Evolutionary conservation across 2,113 vertebrate genomes (phyloP), one percentile per base, ranked within the genome.

Genomic region (Grus americana): DNA sequence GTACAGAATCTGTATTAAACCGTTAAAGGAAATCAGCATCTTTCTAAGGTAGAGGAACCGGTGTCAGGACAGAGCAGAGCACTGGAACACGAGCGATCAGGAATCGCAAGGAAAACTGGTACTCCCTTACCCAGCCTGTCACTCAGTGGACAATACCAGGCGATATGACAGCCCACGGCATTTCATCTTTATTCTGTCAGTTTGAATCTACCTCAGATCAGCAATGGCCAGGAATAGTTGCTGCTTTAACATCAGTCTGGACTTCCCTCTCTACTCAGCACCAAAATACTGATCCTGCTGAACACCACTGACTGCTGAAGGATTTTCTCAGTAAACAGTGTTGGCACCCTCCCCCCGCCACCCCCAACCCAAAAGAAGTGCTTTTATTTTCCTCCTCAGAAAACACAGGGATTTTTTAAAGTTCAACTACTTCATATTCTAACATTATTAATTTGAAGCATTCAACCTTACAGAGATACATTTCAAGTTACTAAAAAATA

Each of bases 101-200:
- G 42, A 81, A 82, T 17, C 1, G 2, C 22, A 62, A 78, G 23
- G 38, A 81, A 76, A 79, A 76, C 10, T 19, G 12, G 15, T 42
- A 13, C 14, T 47, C 27, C 54, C 14, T 30, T 49, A 26, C 10
- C 15, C 50, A 61, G 55, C 38, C 54, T 62, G 42, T 9, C 85
- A n/a, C 55, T 82, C 75, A 32, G 23, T 5, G 32, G 46, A 17
- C 34, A 79, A 29, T 6, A 62, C 46, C n/a, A 72, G 23, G 11
- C 0, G 3, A 65, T 20, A 13, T 3, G 13, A 76, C 23, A 76
- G 54, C 46, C 67, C 38, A 21, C 0, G 0, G 50, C n/a, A 54
- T 54, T 85, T 88, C 32, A 6, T 63, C 62, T 94, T 88, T 59
- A 72, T 87, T 91, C 92, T 72, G 55, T 85, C 92, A 54, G 15